These are phyloP conservation scores for Meriones psammophilus DNA, from an alignment of 2,797 vertebrate species.

Conservation along the genomic window DNA sequence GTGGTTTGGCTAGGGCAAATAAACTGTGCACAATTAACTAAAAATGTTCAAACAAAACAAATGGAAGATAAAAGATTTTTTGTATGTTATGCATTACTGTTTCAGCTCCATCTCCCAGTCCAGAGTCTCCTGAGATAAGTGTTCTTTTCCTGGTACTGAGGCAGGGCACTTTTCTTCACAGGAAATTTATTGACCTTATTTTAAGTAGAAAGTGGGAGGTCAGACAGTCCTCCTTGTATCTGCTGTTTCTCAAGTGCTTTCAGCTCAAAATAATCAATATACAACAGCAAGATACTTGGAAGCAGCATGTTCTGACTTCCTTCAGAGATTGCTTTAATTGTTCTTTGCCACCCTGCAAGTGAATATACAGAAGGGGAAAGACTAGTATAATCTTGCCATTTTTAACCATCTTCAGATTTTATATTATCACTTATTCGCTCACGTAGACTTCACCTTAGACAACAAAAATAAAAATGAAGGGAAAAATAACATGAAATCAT, in stretches of 20 bases:
- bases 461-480: neutral
- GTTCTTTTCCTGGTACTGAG: neutral
- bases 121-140: neutral
- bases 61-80: neutral
- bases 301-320: neutral
- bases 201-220: constrained; percentile 13
- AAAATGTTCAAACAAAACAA: neutral
- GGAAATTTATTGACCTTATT: constrained; percentile 17
- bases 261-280: constrained; percentile 41
- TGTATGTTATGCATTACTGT: neutral
- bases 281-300: neutral
- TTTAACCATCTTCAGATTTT: constrained; percentile 20
- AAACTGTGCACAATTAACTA: neutral
- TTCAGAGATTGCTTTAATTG: constrained; percentile 47
- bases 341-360: neutral
- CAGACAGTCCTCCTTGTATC: neutral
- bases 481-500: neutral
- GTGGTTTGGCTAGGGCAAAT: neutral
- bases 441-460: neutral
- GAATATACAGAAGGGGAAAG: neutral
- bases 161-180: neutral
- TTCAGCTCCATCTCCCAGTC: neutral
- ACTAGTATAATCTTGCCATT: neutral
- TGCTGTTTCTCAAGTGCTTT: constrained; percentile 35
- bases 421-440: neutral